phyloP scores from a whole-genome alignment of 2,888 invertebrate genomes.

The Electrophaes corylata region DNA sequence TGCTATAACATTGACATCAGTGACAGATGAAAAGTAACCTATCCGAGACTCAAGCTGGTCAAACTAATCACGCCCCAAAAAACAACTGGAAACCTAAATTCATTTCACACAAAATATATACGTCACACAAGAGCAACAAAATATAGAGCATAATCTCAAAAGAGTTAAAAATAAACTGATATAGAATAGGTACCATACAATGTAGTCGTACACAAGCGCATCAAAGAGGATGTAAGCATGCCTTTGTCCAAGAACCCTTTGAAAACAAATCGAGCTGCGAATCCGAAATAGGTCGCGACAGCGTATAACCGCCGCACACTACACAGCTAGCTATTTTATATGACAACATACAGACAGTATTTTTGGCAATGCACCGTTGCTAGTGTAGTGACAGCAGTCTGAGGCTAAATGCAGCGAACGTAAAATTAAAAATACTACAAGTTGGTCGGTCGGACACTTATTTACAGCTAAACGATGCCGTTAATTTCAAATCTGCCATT shows the following conservation, averaged over 20 bases:
- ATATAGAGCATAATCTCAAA: constrained; percentile 4
- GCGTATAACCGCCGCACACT: constrained; percentile 42
- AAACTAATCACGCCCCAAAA: neutral
- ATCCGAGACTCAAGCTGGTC: neutral
- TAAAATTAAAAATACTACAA: constrained; percentile 1
- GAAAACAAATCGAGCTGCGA: constrained; percentile 58
- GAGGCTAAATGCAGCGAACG: constrained; percentile 19
- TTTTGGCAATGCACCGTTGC: constrained; percentile 59
- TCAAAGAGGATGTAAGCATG: constrained; percentile 37
- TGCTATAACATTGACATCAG: neutral
- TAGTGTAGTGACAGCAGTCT: constrained; percentile 42
- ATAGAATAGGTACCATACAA: constrained; percentile 12
- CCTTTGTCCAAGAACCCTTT: constrained; percentile 53
- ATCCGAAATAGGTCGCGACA: constrained; percentile 56
- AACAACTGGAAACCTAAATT: neutral
- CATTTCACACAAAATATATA: neutral
- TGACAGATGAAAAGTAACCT: neutral
- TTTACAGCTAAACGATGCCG: neutral
- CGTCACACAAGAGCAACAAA: constrained; percentile 2
- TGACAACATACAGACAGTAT: constrained; percentile 52
- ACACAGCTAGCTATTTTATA: constrained; percentile 28
- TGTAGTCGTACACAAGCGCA: constrained; percentile 22
- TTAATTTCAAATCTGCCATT: constrained; percentile 3
- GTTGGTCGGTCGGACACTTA: neutral
- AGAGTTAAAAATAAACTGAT: constrained; percentile 16